phyloP scores from a whole-genome alignment of 1,140 invertebrate genomes.

The Teleopsis dalmanni region DNA sequence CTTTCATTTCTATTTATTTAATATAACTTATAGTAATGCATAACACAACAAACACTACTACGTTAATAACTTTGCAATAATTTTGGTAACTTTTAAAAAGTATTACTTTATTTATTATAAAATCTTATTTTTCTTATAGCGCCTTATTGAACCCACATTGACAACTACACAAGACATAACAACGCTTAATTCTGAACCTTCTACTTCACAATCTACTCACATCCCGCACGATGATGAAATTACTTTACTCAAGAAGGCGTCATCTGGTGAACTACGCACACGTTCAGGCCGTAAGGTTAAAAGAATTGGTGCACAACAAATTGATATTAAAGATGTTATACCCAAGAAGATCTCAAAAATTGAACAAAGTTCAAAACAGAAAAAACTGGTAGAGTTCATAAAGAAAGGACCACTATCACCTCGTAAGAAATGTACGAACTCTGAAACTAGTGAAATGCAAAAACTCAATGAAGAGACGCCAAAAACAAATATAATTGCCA shows the following conservation, averaged over 20 bases:
- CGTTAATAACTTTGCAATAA: neutral
- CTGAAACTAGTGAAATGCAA: conserved; percentile 1
- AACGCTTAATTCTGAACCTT: neutral
- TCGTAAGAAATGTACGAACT: conserved; percentile 4
- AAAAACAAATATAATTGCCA: conserved; percentile 1
- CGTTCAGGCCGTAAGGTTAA: conserved; percentile 32
- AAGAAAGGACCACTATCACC: conserved; percentile 24
- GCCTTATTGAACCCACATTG: conserved; percentile 24
- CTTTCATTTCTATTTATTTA: neutral
- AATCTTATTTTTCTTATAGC: conserved; percentile 22
- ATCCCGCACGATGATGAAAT: conserved; percentile 26
- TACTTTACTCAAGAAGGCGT: conserved; percentile 24
- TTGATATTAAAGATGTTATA: conserved; percentile 10
- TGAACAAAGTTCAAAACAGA: conserved; percentile 22
- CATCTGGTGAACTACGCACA: conserved; percentile 31
- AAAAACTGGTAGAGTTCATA: conserved; percentile 39
- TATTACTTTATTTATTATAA: neutral
- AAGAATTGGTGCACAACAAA: conserved; percentile 24
- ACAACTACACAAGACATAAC: conserved; percentile 6
- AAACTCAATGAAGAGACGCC: conserved; percentile 26
- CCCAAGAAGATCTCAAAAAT: conserved; percentile 24
- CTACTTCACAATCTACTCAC: neutral
- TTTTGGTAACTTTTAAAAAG: neutral
- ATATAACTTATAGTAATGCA: neutral
- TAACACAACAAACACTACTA: neutral